A percentile compares a stretch with the other conserved stretches of the same genome.
Evolutionary conservation across 2,797 vertebrate genomes (phyloP).

Genomic region (Takifugu rubripes): DNA sequence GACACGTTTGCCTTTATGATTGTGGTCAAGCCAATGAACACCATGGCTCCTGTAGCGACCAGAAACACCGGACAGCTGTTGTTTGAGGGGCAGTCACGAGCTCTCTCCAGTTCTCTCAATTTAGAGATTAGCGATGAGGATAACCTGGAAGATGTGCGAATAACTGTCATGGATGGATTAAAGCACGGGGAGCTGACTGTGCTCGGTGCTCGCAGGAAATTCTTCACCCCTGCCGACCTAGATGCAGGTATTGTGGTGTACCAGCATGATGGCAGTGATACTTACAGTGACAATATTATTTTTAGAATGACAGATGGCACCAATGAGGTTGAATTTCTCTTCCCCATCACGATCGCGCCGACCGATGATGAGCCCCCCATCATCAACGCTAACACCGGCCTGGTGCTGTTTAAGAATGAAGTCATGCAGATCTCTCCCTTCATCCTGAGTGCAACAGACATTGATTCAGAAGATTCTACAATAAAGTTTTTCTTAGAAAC

Average conservation of each 20-base stretch:
- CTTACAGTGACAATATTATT: constrained; percentile 86
- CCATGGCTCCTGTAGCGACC: constrained; percentile 80
- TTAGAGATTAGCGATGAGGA: constrained; percentile 85
- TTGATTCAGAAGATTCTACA: constrained; percentile 85
- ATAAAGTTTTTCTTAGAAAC: constrained; percentile 80
- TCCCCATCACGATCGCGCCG: constrained; percentile 82
- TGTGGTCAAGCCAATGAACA: constrained; percentile 86
- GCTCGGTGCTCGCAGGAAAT: constrained; percentile 62
- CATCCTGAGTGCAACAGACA: constrained; percentile 84
- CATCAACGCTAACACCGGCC: constrained; percentile 81
- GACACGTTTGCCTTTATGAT: constrained; percentile 85
- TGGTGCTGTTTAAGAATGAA: constrained; percentile 81
- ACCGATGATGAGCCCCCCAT: constrained; percentile 84
- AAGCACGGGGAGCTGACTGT: constrained; percentile 78
- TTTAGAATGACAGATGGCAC: constrained; percentile 82
- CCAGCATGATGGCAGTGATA: constrained; percentile 85
- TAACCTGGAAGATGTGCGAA: constrained; percentile 80
- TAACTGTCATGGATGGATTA: constrained; percentile 78
- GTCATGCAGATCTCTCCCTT: constrained; percentile 85
- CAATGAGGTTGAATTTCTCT: constrained; percentile 86
- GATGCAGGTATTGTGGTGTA: constrained; percentile 80
- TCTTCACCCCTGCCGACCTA: constrained; percentile 81
- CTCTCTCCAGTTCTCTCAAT: constrained; percentile 78
- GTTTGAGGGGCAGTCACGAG: constrained; percentile 83
- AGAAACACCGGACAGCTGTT: constrained; percentile 82